A percentile compares a stretch with the other conserved stretches of the same genome.
Evolutionary conservation across 2,113 vertebrate genomes (phyloP).

Genomic region (Suricata suricatta): DNA sequence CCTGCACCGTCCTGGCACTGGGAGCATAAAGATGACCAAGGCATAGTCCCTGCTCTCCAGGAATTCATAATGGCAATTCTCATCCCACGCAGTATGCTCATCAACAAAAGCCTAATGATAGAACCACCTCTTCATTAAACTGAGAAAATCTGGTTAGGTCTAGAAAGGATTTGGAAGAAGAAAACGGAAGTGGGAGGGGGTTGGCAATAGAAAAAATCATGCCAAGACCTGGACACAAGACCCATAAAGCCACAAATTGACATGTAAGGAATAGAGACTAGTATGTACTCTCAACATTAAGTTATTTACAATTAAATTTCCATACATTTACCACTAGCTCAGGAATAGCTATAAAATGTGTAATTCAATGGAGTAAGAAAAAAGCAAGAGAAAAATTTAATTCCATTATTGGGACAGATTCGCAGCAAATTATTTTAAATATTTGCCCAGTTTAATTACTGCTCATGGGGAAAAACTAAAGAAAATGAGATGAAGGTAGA

Average conservation of each 20-base stretch:
- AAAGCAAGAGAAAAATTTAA: constrained; percentile 38
- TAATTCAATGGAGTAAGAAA: constrained; percentile 21
- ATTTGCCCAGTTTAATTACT: constrained; percentile 6
- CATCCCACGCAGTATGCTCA: background rate
- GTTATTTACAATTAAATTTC: background rate
- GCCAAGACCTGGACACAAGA: background rate
- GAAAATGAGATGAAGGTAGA: background rate
- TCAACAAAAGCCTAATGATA: background rate
- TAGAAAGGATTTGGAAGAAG: constrained; percentile 24
- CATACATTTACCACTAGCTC: background rate
- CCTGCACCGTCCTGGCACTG: background rate
- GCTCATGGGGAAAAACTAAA: background rate
- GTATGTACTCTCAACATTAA: background rate
- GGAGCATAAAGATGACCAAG: background rate
- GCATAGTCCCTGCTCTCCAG: background rate
- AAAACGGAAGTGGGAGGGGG: background rate
- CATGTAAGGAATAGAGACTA: background rate
- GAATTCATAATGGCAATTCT: background rate
- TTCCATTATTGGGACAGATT: constrained; percentile 22
- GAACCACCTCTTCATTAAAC: constrained; percentile 43
- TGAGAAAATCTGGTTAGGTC: constrained; percentile 25
- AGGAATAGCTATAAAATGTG: background rate
- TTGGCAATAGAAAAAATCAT: constrained; percentile 7
- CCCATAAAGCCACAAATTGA: background rate
- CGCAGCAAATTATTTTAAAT: constrained; percentile 47